phyloP scores from a whole-genome alignment of 1,140 invertebrate species.

The Akabosia matsudoensis region DNA sequence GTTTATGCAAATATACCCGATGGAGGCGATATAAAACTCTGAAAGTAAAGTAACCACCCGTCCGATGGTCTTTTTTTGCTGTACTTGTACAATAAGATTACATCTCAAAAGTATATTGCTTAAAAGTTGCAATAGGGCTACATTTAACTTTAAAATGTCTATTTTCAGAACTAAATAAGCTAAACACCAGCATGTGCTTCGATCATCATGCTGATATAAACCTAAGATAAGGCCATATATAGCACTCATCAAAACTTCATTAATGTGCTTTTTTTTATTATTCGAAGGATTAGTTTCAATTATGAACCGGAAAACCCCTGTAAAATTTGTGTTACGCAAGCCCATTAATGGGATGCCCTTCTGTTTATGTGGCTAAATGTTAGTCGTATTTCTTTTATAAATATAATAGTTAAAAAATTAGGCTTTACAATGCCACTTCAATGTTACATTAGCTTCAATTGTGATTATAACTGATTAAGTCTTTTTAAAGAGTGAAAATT shows the following conservation, averaged over 20 bases:
- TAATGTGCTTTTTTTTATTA: slow-evolving; percentile 10
- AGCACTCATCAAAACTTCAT: background rate
- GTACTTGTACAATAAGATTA: no score
- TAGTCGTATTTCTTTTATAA: background rate
- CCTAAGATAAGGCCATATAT: background rate
- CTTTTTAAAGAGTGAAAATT: slow-evolving; percentile 15
- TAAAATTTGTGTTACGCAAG: background rate
- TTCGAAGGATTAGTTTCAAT: slow-evolving; percentile 1
- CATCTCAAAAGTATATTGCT: no score
- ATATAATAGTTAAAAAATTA: background rate
- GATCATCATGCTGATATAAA: no score
- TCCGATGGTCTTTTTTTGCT: no score
- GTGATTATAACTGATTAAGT: background rate
- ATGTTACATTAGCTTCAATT: background rate
- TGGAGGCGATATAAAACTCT: no score
- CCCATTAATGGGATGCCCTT: background rate
- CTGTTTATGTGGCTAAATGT: background rate
- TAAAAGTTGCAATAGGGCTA: no score
- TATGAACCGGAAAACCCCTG: slow-evolving; percentile 5
- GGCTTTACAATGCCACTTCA: background rate
- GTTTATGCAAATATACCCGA: no score
- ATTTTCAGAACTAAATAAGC: no score
- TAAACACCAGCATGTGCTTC: no score
- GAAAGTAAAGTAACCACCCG: no score
- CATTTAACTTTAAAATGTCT: no score